These are phyloP conservation scores for Chaetogeoica ovagalla DNA, from an alignment of 2,888 invertebrate species.

Conservation along the genomic window DNA sequence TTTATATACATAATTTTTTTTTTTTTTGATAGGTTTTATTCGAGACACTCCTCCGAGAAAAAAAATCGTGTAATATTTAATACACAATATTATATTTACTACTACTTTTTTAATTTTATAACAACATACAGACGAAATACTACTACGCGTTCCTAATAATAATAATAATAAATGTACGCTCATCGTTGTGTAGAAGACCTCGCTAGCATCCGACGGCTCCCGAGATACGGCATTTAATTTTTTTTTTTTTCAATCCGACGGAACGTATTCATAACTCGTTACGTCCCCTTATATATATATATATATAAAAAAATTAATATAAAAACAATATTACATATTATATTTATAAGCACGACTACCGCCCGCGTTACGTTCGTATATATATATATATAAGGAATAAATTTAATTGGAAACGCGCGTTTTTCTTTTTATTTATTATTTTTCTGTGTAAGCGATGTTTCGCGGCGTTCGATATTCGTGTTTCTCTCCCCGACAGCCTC, in stretches of 20 bases:
- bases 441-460: constrained; percentile 8
- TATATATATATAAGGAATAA: too few species aligned
- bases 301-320: not conserved
- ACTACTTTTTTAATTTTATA: too few species aligned
- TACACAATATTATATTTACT: too few species aligned
- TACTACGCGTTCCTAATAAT: too few species aligned
- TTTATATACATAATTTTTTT: too few species aligned
- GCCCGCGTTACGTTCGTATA: too few species aligned
- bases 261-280: constrained; percentile 41
- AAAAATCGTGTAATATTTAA: not conserved
- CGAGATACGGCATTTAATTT: constrained; percentile 34
- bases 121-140: too few species aligned
- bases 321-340: not conserved
- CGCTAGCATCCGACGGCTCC: constrained; percentile 33
- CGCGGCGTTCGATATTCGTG: constrained; percentile 24
- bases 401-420: constrained; percentile 15
- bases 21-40: constrained; percentile 31
- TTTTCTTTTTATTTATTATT: not conserved
- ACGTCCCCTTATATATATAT: constrained; percentile 35
- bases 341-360: not conserved
- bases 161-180: too few species aligned
- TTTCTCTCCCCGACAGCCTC: not conserved
- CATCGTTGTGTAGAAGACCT: not conserved
- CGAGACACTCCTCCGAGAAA: constrained; percentile 23
- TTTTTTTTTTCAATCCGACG: constrained; percentile 33